Base-by-base conservation (phyloP, 1,140 invertebrate genomes). In the Drosophila baimaii region DNA sequence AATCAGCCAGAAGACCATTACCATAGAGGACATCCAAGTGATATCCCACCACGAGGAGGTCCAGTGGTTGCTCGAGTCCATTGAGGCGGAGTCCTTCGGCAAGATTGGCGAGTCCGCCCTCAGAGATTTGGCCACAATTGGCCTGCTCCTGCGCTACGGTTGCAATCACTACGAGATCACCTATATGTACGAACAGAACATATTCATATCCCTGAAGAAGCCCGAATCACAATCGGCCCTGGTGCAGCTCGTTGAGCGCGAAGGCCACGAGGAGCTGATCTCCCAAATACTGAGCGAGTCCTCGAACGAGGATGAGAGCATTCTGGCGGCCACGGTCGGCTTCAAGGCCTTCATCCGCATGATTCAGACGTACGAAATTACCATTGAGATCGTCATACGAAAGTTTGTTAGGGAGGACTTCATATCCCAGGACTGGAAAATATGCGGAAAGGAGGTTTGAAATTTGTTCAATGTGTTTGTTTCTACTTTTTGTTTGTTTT, bases 341-440 rank as follows among this genome's bases (percentile, higher is more conserved):
- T 97, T 97, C 90, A 94, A 95, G 78, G 96, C 96, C 7, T 96
- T 97, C 81, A 95, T 97, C 93, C 95, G 94, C 81, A 97, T 97
- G 96, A 94, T 97, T 9, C 95, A 97, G 84, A 92, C 95, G 46
- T 95, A 96, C 79, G 94, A 96, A 90, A 95, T 95, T 15, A 95
- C 95, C 4, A 95, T 97, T 25, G 96, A 97, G 92, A 96, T 97
- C 92, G 95, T 97, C 23, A 96, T 97, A 64, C 95, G 95, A 12
- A 95, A 96, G 62, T 96, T 97, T 83, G 94, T 94, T 57, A 95
- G 96, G 13, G 95, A 97, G 92, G 96, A 97, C 90, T 97, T 98
- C 83, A 94, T 95, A 61, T 94, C 95, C 29, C 94, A 95, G 62
- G 94, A 95, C 77, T 97, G 96, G 96, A 96, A 96, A 94, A 91